Evolutionary conservation across 2,888 invertebrate genomes (phyloP).

Genomic region (Leptopterna dolabrata): DNA sequence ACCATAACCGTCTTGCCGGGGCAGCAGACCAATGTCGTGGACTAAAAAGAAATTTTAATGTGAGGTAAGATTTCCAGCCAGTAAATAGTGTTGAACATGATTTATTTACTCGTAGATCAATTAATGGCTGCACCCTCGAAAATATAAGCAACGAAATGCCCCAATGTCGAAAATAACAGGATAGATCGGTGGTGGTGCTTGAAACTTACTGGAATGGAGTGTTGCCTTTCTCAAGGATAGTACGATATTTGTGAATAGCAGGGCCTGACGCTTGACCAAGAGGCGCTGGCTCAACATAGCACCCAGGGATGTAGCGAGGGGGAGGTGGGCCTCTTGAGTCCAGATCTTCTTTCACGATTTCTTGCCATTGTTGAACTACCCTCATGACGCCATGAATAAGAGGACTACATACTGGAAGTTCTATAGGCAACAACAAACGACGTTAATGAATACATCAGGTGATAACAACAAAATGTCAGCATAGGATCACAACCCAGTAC

Average conservation of each 20-base stretch:
- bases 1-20: constrained; percentile 89
- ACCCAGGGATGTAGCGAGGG: constrained; percentile 89
- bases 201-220: constrained; percentile 86
- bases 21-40: constrained; percentile 77
- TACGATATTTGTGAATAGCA: constrained; percentile 91
- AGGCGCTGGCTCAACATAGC: constrained; percentile 80
- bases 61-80: not conserved
- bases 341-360: constrained; percentile 79
- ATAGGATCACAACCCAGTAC: not conserved
- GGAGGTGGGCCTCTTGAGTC: constrained; percentile 84
- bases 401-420: constrained; percentile 93
- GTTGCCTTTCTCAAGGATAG: constrained; percentile 90
- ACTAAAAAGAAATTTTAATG: constrained; percentile 66
- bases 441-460: no score
- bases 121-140: no score
- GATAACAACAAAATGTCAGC: no score
- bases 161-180: no score
- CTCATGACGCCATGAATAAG: constrained; percentile 90
- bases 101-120: no score
- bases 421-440: constrained; percentile 68
- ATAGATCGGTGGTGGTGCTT: no score
- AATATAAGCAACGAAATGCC: no score
- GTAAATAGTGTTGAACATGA: no score
- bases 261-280: constrained; percentile 73
- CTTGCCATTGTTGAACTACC: constrained; percentile 90